Evolutionary conservation across 2,113 vertebrate species (phyloP), one percentile per base, ranked within the genome.

Genomic region (Nerophis ophidion): DNA sequence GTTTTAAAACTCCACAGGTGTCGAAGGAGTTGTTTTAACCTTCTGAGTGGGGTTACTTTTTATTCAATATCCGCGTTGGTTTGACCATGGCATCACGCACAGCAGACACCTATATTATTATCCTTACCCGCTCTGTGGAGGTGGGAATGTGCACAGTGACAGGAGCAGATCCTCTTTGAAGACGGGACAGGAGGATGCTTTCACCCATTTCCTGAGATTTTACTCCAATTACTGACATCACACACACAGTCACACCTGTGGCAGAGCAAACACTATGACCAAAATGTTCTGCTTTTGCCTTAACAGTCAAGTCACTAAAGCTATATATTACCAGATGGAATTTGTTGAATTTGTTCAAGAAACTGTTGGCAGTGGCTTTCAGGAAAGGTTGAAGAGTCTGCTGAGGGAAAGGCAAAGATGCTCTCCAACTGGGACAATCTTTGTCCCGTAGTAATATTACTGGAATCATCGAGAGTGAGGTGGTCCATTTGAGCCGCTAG

Each of bases 241-340:
- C 51, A 46, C 95, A 98, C 66, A 95, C 91, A 0, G 87, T 91
- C 26, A 95, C 79, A 5, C 92, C 95, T 98, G 72, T 0, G 58
- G 7, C 57, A 17, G 57, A 53, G 19, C 26, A 26, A 54, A 5
- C 7, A 55, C 15, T 17, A 10, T 15, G n/a, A 9, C 10, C 17
- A 1, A 15, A 53, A 38, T 3, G 33, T 19, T 57, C 8, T 10
- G 34, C n/a, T 42, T 47, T 16, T 44, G 1, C 26, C 47, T 8
- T 57, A 15, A 44, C 5, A 19, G 16, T 45, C 8, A 16, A 8
- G 10, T 26, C 2, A 35, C 5, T 4, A 5, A 58, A 7, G 49
- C 48, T 4, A 17, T 16, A 19, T 6, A 34, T 61, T 81, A 96
- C 95, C 94, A 4, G 51, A 15, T 5, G 95, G 93, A 33, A 97